Conservation (phyloP, 2,888 invertebrate genomes). For the Rhaphigaster nebulosa region DNA sequence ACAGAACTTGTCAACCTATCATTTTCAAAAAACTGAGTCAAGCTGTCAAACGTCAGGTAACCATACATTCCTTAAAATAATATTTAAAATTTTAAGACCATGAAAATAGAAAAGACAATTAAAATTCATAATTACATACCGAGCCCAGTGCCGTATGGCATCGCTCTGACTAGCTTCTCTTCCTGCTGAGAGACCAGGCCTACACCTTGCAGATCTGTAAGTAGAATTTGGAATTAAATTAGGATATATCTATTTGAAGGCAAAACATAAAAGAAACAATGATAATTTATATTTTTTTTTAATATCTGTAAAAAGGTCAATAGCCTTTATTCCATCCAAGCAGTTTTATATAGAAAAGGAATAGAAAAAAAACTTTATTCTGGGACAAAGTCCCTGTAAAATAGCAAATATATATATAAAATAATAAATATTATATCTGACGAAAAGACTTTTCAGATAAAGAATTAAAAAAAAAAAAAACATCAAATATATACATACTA, state of each 20-base stretch:
- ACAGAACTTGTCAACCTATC: constrained; percentile 67
- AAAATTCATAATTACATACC: constrained; percentile 50
- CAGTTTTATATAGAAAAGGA: too few species aligned
- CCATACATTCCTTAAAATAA: constrained; percentile 68
- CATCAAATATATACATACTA: too few species aligned
- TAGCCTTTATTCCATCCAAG: too few species aligned
- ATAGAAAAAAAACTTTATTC: too few species aligned
- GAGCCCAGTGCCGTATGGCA: constrained; percentile 59
- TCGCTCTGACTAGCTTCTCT: constrained; percentile 50
- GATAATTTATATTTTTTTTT: too few species aligned
- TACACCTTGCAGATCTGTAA: constrained; percentile 29
- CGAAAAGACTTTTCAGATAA: too few species aligned
- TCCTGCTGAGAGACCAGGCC: neutral
- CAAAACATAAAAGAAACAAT: neutral
- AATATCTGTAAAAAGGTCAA: too few species aligned
- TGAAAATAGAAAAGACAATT: constrained; percentile 4
- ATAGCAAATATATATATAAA: too few species aligned
- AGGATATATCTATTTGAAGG: neutral
- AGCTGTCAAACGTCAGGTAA: constrained; percentile 70
- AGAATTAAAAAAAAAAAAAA: too few species aligned
- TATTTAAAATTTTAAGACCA: neutral
- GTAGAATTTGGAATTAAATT: neutral
- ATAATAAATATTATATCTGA: too few species aligned
- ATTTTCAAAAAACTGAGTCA: constrained; percentile 71
- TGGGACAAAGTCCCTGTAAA: too few species aligned